phyloP scores from a whole-genome alignment of 2,888 invertebrate species.

The Tenthredo notha region DNA sequence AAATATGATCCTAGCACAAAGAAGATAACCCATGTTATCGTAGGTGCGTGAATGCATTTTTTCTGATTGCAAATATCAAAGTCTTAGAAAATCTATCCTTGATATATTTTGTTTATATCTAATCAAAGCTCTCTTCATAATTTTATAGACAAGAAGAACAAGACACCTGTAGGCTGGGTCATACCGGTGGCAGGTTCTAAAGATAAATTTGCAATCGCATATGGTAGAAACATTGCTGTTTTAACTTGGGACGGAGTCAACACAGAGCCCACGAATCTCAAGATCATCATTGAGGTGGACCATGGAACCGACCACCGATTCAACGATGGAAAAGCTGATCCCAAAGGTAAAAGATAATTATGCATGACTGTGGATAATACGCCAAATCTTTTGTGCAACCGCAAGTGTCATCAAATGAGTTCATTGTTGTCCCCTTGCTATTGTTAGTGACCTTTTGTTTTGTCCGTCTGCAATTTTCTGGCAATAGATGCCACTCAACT shows the following conservation, averaged over 20 bases:
- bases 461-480: not conserved
- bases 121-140: not conserved
- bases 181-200: constrained; percentile 39
- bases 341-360: constrained; percentile 27
- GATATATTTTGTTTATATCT: not conserved
- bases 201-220: constrained; percentile 48
- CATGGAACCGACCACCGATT: constrained; percentile 41
- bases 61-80: not conserved
- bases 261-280: constrained; percentile 1
- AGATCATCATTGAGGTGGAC: constrained; percentile 40
- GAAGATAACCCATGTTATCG: constrained; percentile 43
- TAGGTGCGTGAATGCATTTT: constrained; percentile 14
- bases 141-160: constrained; percentile 42
- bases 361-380: not conserved
- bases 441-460: not conserved
- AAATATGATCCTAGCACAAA: constrained; percentile 41
- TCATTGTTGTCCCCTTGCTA: not conserved
- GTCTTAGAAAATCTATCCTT: not conserved
- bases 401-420: not conserved
- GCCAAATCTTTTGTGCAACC: not conserved
- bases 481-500: not conserved
- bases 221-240: constrained; percentile 41
- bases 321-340: constrained; percentile 53
- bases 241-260: constrained; percentile 51
- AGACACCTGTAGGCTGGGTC: constrained; percentile 44